Conservation (phyloP, 2,888 invertebrate genomes). For the Elmis aenea region DNA sequence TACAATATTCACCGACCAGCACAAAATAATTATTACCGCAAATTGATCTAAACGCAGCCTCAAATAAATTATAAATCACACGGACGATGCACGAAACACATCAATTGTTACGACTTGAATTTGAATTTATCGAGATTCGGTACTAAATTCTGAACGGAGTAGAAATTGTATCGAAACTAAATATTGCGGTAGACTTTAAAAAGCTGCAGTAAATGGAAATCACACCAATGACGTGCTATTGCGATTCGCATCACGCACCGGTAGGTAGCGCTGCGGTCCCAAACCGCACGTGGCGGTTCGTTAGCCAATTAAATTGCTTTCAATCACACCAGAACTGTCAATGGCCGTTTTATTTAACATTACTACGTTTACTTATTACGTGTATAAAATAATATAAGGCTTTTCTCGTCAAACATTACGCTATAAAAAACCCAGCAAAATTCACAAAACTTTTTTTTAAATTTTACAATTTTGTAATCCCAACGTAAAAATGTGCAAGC, state of each 20-base stretch:
- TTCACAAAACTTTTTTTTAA: too few relatives aligned
- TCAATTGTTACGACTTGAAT: constrained; percentile 5
- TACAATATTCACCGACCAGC: constrained; percentile 2
- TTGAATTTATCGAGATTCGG: constrained; percentile 1
- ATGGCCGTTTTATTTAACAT: constrained; percentile 32
- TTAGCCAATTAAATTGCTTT: constrained; percentile 42
- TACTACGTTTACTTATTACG: too few relatives aligned
- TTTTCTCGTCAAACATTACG: too few relatives aligned
- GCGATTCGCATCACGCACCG: constrained; percentile 31
- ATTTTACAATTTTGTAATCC: too few relatives aligned
- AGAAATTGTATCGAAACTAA: not conserved
- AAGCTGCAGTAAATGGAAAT: constrained; percentile 6
- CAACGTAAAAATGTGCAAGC: too few relatives aligned
- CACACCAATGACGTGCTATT: constrained; percentile 14
- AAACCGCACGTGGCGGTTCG: constrained; percentile 38
- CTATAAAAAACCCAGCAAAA: too few relatives aligned
- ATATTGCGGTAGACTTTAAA: constrained; percentile 4
- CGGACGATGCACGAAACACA: constrained; percentile 8
- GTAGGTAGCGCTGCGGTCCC: constrained; percentile 26
- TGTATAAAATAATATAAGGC: too few relatives aligned
- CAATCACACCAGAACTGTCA: constrained; percentile 35
- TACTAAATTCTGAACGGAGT: not conserved
- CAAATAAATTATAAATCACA: constrained; percentile 12
- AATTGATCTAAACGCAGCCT: constrained; percentile 9
- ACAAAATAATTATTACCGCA: constrained; percentile 10